These are phyloP conservation scores for Gopherus flavomarginatus DNA, from an alignment of 2,113 vertebrate genomes.

Conservation along the genomic window DNA sequence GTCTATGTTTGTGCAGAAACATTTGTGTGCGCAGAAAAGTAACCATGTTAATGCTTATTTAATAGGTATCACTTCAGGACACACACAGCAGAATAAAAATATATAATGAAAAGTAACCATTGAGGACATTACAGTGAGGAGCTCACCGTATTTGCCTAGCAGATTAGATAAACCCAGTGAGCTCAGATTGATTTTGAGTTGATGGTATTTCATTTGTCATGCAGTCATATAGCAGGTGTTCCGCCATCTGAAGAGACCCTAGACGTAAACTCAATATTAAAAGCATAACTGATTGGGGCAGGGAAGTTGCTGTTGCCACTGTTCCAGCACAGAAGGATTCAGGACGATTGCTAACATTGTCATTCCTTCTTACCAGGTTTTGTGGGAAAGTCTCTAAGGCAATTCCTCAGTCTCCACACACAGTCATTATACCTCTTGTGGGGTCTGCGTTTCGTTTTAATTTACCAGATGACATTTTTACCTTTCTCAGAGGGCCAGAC, in stretches of 20 bases:
- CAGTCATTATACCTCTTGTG: neutral
- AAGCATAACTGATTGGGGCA: neutral
- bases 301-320: neutral
- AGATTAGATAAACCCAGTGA: slow-evolving; percentile 5
- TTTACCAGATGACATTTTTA: neutral
- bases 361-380: neutral
- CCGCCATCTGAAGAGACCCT: slow-evolving; percentile 8
- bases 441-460: slow-evolving; percentile 3
- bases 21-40: neutral
- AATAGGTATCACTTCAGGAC: neutral
- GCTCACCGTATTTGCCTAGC: slow-evolving; percentile 9
- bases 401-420: neutral
- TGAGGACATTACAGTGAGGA: neutral
- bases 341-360: neutral
- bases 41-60: neutral
- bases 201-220: slow-evolving; percentile 10
- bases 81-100: neutral
- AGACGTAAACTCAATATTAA: slow-evolving; percentile 45
- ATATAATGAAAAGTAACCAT: slow-evolving; percentile 37
- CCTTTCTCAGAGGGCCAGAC: neutral
- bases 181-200: slow-evolving; percentile 3
- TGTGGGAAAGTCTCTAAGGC: neutral
- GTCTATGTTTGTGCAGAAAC: neutral
- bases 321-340: neutral
- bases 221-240: slow-evolving; percentile 31